Conservation (phyloP, 2,888 invertebrate genomes). For the Cosmorhoe ocellata region DNA sequence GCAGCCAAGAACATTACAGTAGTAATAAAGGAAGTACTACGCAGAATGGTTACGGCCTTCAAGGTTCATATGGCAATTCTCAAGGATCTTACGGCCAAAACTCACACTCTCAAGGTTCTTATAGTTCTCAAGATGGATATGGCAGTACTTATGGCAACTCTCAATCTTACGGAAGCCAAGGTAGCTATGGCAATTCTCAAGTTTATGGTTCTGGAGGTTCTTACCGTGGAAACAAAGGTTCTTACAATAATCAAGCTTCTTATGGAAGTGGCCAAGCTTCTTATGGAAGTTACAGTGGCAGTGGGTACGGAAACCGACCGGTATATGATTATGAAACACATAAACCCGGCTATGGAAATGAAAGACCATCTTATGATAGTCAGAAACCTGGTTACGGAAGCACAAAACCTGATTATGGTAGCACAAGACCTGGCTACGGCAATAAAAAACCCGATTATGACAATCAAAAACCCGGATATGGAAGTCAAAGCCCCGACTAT, state of each 20-base stretch:
- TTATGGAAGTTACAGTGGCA: slow-evolving; percentile 15
- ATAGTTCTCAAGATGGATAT: slow-evolving; percentile 5
- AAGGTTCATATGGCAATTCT: slow-evolving; percentile 12
- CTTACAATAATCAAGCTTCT: slow-evolving; percentile 12
- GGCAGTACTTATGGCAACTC: background rate
- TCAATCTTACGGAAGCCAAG: slow-evolving; percentile 7
- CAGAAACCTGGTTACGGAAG: slow-evolving; percentile 12
- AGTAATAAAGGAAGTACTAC: slow-evolving; percentile 9
- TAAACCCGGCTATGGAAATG: slow-evolving; percentile 21
- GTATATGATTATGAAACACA: slow-evolving; percentile 18
- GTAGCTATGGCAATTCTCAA: slow-evolving; percentile 14
- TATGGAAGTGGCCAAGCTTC: slow-evolving; percentile 14
- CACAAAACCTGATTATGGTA: slow-evolving; percentile 10
- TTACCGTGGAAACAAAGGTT: slow-evolving; percentile 15
- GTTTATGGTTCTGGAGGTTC: background rate
- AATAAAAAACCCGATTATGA: background rate
- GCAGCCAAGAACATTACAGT: slow-evolving; percentile 3
- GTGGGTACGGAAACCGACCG: slow-evolving; percentile 20
- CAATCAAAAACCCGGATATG: slow-evolving; percentile 14
- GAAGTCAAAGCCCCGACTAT: slow-evolving; percentile 21
- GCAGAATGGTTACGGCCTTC: background rate
- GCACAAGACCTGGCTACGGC: slow-evolving; percentile 1
- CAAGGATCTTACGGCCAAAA: slow-evolving; percentile 8
- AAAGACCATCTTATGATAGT: slow-evolving; percentile 22
- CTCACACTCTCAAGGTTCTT: slow-evolving; percentile 5